Percentiles rank a stretch among this genome's conserved stretches.
Evolutionary conservation across 2,113 vertebrate genomes (phyloP).

Genomic region (Lontra canadensis): DNA sequence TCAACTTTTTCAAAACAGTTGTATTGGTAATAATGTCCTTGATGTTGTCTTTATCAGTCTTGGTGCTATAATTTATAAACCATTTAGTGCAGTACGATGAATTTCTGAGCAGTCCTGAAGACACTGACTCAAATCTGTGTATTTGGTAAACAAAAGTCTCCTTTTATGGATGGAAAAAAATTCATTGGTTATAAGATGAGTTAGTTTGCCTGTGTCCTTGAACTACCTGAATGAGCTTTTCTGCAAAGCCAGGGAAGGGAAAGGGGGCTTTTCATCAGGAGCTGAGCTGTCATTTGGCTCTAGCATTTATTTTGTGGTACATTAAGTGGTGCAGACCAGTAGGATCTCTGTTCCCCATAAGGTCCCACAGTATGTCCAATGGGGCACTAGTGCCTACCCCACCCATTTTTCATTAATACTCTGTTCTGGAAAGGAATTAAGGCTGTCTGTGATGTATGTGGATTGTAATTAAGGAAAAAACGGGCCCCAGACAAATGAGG

Average conservation of each 20-base stretch:
- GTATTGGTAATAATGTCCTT: not conserved
- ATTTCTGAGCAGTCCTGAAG: not conserved
- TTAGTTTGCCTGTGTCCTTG: not conserved
- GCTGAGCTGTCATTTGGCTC: not conserved
- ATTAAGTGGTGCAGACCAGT: not conserved
- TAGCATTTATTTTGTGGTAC: not conserved
- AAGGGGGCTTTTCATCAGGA: not conserved
- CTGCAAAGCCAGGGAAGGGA: not conserved
- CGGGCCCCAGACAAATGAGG: not conserved
- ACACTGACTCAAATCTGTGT: not conserved
- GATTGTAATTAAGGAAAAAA: not conserved
- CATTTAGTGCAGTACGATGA: not conserved
- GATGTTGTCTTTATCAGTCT: not conserved
- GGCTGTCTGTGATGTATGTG: not conserved
- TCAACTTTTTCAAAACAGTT: not conserved
- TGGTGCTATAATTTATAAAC: not conserved
- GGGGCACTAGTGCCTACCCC: not conserved
- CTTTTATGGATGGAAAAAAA: not conserved
- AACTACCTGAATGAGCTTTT: not conserved
- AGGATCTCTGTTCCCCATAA: not conserved
- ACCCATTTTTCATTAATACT: not conserved
- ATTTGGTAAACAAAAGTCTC: not conserved
- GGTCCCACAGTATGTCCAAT: not conserved
- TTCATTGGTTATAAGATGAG: not conserved
- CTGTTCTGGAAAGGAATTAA: not conserved